A percentile compares a stretch with the other conserved stretches of the same genome.
Evolutionary conservation across 2,113 vertebrate species (phyloP).

Genomic region (Redunca redunca): DNA sequence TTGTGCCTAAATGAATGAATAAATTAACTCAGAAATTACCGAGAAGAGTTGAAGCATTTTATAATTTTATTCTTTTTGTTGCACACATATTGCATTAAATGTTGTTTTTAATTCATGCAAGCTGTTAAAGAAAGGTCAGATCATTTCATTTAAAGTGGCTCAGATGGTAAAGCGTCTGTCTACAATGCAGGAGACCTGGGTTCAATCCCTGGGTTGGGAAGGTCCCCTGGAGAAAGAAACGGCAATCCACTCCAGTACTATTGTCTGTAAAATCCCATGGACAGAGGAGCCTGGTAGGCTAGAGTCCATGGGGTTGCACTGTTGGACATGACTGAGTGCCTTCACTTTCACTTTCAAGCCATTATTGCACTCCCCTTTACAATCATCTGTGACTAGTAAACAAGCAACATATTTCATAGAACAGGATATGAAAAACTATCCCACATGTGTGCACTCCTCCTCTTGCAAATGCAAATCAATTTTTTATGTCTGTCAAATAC

Average conservation of each 20-base stretch:
- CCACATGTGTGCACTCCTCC: slow-evolving; percentile 15
- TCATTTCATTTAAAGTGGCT: neutral
- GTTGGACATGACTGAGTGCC: too few relatives aligned
- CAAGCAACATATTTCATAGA: slow-evolving; percentile 37
- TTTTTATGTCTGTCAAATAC: slow-evolving; percentile 55
- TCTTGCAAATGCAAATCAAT: slow-evolving; percentile 41
- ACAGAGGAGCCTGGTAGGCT: too few relatives aligned
- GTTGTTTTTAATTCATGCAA: neutral
- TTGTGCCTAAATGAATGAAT: neutral
- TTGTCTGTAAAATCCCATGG: too few relatives aligned
- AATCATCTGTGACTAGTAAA: slow-evolving; percentile 27
- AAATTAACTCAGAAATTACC: slow-evolving; percentile 35
- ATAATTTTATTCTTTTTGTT: neutral
- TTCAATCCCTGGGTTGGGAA: too few relatives aligned
- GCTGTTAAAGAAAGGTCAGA: neutral
- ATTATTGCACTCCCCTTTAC: neutral
- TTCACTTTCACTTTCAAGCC: neutral
- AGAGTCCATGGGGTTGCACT: too few relatives aligned
- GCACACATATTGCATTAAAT: neutral
- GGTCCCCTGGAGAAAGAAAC: too few relatives aligned
- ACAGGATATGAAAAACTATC: slow-evolving; percentile 24
- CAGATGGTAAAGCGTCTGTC: too few relatives aligned
- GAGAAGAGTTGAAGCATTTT: neutral
- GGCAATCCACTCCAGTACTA: too few relatives aligned
- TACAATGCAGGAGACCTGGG: too few relatives aligned